phyloP scores from a whole-genome alignment of 2,888 invertebrate species.

The Blomia tropicalis region DNA sequence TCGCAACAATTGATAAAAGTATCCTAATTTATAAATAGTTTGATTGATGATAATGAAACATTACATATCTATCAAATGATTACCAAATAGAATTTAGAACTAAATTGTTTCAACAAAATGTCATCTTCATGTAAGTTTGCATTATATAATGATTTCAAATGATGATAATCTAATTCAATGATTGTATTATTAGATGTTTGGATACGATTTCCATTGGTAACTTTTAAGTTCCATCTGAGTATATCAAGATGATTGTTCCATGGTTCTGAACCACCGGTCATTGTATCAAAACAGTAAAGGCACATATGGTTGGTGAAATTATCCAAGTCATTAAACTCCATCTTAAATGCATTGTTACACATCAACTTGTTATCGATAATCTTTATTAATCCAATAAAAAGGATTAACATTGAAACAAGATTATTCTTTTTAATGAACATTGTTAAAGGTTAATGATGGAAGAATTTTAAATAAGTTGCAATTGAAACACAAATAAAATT shows the following conservation, averaged over 20 bases:
- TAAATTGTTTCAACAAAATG: background rate
- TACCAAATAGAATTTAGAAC: background rate
- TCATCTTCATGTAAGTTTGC: background rate
- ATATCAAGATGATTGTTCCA: background rate
- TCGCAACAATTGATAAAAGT: slow-evolving; percentile 2
- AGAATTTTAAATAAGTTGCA: too few relatives aligned
- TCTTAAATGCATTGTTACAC: background rate
- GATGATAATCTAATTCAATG: background rate
- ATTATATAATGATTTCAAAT: background rate
- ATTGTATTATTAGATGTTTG: background rate
- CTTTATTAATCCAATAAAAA: too few relatives aligned
- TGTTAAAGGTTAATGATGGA: too few relatives aligned
- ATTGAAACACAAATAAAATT: too few relatives aligned
- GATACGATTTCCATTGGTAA: background rate
- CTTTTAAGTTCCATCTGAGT: background rate
- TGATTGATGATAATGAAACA: background rate
- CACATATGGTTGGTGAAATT: slow-evolving; percentile 1
- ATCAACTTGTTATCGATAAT: too few relatives aligned
- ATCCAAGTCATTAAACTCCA: background rate
- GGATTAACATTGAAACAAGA: too few relatives aligned
- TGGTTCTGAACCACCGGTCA: background rate
- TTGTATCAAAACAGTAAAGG: slow-evolving; percentile 1
- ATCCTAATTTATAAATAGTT: background rate
- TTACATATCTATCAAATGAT: background rate
- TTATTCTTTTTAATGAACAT: too few relatives aligned